phyloP scores from a whole-genome alignment of 2,797 vertebrate species.

The Cichlasoma orientale region DNA sequence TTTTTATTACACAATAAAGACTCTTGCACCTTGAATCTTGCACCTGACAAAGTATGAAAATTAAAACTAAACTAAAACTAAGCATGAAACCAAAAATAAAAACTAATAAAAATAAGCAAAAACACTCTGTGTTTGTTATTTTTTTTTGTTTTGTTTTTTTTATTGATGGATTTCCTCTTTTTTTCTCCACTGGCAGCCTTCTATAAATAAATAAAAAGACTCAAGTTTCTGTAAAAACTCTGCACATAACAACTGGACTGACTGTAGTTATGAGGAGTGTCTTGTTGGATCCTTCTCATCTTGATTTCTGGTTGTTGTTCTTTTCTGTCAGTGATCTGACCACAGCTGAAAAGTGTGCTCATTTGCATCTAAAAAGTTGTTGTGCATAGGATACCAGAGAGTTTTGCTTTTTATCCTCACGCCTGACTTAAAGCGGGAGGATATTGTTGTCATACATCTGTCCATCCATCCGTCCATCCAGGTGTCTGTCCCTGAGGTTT shows the following conservation, averaged over 20 bases:
- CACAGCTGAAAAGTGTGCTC: neutral
- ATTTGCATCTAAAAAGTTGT: neutral
- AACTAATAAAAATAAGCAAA: too few relatives aligned
- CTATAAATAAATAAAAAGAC: neutral
- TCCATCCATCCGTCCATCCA: too few relatives aligned
- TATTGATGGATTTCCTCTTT: too few relatives aligned
- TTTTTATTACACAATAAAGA: too few relatives aligned
- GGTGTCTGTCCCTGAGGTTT: too few relatives aligned
- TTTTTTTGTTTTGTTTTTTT: accelerated
- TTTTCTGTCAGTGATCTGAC: neutral
- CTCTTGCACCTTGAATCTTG: too few relatives aligned
- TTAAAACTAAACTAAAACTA: too few relatives aligned
- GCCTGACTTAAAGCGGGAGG: too few relatives aligned
- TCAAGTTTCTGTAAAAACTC: neutral
- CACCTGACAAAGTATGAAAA: too few relatives aligned
- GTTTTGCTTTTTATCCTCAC: neutral
- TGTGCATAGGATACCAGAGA: neutral
- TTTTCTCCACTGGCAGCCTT: neutral
- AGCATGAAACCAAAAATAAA: too few relatives aligned
- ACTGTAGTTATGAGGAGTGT: neutral
- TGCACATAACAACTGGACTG: neutral
- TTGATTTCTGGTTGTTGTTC: neutral
- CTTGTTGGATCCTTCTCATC: neutral
- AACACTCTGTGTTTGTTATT: neutral
- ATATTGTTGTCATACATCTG: too few relatives aligned